Conservation (phyloP, 2,888 invertebrate species). For the Eristalis arbustorum region DNA sequence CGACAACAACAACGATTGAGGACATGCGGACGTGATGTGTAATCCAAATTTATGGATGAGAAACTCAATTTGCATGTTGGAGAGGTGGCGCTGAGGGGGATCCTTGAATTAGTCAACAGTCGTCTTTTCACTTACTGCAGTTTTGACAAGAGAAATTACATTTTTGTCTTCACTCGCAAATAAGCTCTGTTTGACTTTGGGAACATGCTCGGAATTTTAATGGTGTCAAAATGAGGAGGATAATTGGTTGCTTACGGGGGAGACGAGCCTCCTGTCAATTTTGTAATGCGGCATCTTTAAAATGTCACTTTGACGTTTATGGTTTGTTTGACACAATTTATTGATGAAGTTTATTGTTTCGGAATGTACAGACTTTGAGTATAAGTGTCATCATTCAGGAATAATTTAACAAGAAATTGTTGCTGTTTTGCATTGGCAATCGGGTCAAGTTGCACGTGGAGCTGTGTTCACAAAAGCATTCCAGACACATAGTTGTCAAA, state of each 20-base stretch:
- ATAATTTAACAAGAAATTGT: too few relatives aligned
- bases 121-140: not conserved
- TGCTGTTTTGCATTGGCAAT: too few relatives aligned
- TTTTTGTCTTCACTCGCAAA: not conserved
- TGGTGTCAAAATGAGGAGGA: not conserved
- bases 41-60: not conserved
- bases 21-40: conserved; percentile 3
- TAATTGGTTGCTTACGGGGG: not conserved
- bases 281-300: too few relatives aligned
- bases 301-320: too few relatives aligned
- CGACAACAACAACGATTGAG: conserved; percentile 4
- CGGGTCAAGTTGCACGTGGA: too few relatives aligned
- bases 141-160: conserved; percentile 9
- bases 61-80: not conserved
- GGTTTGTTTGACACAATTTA: too few relatives aligned
- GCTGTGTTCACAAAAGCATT: too few relatives aligned
- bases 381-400: too few relatives aligned
- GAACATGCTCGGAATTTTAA: not conserved
- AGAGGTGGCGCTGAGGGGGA: not conserved
- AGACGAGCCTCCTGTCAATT: too few relatives aligned
- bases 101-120: not conserved
- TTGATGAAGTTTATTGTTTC: too few relatives aligned
- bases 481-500: too few relatives aligned
- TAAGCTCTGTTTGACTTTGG: not conserved
- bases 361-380: too few relatives aligned